phyloP scores from a whole-genome alignment of 92 coral and sea anemone species.

The Virgularia gustaviana region DNA sequence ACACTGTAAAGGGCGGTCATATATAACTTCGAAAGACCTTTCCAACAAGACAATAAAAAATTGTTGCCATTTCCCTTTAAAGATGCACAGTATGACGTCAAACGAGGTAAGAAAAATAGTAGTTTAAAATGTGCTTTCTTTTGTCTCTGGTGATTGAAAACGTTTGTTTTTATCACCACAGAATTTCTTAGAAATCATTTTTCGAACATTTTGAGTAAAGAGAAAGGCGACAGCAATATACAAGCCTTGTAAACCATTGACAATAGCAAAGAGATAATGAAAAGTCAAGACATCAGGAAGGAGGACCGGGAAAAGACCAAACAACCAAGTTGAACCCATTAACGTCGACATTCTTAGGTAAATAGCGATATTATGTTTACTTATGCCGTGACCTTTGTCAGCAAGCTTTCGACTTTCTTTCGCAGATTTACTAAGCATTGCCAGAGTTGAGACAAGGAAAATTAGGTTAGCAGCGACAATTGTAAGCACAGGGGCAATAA shows the following conservation, averaged over 20 bases:
- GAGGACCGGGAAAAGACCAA: not conserved
- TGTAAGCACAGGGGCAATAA: not conserved
- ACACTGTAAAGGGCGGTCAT: too few species aligned
- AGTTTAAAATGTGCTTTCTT: too few species aligned
- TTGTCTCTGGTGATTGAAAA: too few species aligned
- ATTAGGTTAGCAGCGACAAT: not conserved
- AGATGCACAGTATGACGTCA: too few species aligned
- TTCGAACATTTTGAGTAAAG: conserved; percentile 1
- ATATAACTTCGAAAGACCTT: too few species aligned
- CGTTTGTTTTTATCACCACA: too few species aligned
- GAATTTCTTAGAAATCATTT: too few species aligned
- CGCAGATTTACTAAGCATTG: not conserved
- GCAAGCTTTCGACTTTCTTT: conserved; percentile 12
- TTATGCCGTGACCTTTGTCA: not conserved
- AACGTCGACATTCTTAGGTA: conserved; percentile 7
- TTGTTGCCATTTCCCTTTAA: too few species aligned
- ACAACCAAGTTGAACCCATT: conserved; percentile 15
- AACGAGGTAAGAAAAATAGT: too few species aligned
- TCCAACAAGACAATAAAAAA: too few species aligned
- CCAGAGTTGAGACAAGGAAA: not conserved
- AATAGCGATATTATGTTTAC: conserved; percentile 5
- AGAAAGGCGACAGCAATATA: conserved; percentile 22
- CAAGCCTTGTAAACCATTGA: conserved; percentile 16
- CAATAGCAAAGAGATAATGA: not conserved
- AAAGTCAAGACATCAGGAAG: conserved; percentile 5